Base-by-base conservation (phyloP, 2,113 vertebrate species). In the Chrysochloris asiatica region DNA sequence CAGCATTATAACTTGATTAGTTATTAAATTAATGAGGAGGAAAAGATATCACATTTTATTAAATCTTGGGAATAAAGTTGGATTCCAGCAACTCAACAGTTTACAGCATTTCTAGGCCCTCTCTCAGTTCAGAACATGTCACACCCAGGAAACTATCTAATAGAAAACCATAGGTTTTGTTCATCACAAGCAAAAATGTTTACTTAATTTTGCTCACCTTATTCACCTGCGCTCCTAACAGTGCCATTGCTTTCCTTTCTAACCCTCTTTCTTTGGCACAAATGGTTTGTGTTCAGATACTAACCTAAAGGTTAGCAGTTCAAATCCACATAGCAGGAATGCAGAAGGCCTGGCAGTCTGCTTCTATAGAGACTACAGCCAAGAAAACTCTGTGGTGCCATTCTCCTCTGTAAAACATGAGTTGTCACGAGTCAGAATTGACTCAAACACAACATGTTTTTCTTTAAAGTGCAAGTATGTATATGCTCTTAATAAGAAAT, bases 1-100 rank as follows among this genome's bases (percentile, higher is more conserved):
- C 90, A 96, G 76, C 65, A 93, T 86, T 89, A 83, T 85, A 93
- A 78, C 28, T 48, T 83, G 92, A 92, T 93, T 94, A 91, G 63
- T 87, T 94, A 78, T 93, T 86, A 91, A 93, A 91, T 94, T 94
- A 95, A 92, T 86, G 63, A 91, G 56, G 28, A 83, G 69, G 45
- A 88, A 82, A 87, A 95, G 83, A 19, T 69, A 89, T 19, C 47
- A 73, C 26, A 91, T 71, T 94, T 94, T 86, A 89, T 86, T 88
- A 91, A 88, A 56, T 56, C 50, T 89, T 89, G 50, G 84, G n/a
- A 80, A 83, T 72, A 90, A 88, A 75, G 13, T 89, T 93, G 24
- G 50, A 95, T 89, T 93, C 86, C 86, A 47, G 45, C 72, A 84
- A 43, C 24, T 86, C 36, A 77, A 56, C 36, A 65, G 38, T 77